Evolutionary conservation across 2,888 invertebrate genomes (phyloP).

Genomic region (Pachliopta kotzebuea): DNA sequence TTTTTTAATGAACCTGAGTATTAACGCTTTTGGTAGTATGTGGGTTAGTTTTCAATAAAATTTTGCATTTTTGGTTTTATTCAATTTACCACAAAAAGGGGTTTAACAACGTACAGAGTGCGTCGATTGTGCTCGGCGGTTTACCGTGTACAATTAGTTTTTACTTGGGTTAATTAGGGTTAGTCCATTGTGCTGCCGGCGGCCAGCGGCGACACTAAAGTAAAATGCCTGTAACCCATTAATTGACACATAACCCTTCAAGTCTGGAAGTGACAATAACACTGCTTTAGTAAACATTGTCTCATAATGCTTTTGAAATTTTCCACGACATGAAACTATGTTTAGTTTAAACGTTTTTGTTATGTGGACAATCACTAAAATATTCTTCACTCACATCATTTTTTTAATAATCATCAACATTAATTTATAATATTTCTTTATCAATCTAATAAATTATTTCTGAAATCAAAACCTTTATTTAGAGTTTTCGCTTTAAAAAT

Average conservation of each 20-base stretch:
- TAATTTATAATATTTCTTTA: neutral
- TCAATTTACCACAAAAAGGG: slow-evolving; percentile 8
- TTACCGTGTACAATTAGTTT: slow-evolving; percentile 66
- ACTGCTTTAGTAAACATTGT: slow-evolving; percentile 1
- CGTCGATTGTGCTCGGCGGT: slow-evolving; percentile 35
- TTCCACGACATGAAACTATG: neutral
- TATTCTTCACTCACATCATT: neutral
- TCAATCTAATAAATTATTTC: neutral
- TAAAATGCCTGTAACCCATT: slow-evolving; percentile 43
- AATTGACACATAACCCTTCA: slow-evolving; percentile 36
- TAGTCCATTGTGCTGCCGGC: slow-evolving; percentile 60
- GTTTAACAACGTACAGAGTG: slow-evolving; percentile 5
- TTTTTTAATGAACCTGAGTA: neutral
- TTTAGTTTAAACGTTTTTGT: neutral
- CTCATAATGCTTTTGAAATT: neutral
- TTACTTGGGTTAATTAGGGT: slow-evolving; percentile 71
- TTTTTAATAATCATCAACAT: too few species aligned
- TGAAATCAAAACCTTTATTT: too few species aligned
- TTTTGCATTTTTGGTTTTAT: slow-evolving; percentile 1
- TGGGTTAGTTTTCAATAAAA: neutral
- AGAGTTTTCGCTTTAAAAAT: too few species aligned
- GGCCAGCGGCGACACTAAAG: slow-evolving; percentile 38
- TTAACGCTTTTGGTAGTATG: neutral
- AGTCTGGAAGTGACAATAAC: slow-evolving; percentile 16
- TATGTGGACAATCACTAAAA: neutral